phyloP scores from a whole-genome alignment of 2,797 vertebrate species.

The Microtus agrestis region DNA sequence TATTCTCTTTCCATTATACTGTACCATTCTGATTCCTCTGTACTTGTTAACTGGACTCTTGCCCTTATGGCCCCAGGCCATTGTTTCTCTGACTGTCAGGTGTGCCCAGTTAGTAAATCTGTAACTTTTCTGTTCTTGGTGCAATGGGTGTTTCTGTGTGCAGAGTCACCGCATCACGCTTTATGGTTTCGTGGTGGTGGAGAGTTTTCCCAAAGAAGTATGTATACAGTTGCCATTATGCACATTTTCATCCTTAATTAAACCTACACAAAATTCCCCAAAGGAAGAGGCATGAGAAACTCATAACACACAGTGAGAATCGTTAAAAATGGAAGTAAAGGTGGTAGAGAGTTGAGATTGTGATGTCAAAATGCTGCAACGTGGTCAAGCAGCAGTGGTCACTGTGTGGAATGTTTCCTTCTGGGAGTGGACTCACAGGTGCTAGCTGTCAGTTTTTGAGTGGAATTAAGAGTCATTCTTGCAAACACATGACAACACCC shows the following conservation, averaged over 20 bases:
- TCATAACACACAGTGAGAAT: not conserved
- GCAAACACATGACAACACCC: not conserved
- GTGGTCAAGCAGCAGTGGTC: not conserved
- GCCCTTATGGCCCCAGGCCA: not conserved
- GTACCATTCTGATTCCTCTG: not conserved
- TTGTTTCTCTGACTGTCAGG: not conserved
- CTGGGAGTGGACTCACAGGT: not conserved
- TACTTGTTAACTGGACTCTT: not conserved
- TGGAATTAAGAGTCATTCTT: slow-evolving; percentile 11
- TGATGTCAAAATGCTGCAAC: not conserved
- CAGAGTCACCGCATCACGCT: not conserved
- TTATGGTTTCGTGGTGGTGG: not conserved
- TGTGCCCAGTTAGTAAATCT: not conserved
- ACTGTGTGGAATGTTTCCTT: not conserved
- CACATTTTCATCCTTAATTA: not conserved
- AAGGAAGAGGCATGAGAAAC: not conserved
- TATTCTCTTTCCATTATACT: not conserved
- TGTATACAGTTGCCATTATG: not conserved
- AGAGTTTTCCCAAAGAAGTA: not conserved
- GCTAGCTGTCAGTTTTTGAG: not conserved
- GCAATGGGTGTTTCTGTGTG: not conserved
- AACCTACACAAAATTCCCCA: not conserved
- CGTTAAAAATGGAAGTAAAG: not conserved
- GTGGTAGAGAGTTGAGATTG: not conserved
- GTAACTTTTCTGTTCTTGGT: not conserved